Conservation (phyloP, 2,888 invertebrate species). For the Drosophila conformis region DNA sequence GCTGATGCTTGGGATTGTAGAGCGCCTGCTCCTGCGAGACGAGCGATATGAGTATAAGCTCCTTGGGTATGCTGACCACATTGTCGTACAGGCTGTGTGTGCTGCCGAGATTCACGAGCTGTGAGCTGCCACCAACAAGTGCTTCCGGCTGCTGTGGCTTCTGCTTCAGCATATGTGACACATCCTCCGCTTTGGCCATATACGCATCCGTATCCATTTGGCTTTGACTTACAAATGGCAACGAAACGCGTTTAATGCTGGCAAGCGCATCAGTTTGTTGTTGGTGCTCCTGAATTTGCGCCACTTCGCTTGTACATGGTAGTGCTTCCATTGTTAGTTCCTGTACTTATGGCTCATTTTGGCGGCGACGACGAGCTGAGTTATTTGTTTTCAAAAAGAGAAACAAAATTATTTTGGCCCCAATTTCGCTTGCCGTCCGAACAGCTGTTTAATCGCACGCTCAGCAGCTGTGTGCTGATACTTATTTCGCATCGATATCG, state of each 20-base stretch:
- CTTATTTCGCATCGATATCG: conserved; percentile 16
- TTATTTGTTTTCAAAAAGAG: conserved; percentile 38
- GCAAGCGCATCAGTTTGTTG: conserved; percentile 33
- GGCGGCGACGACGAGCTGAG: conserved; percentile 18
- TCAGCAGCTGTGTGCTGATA: conserved; percentile 30
- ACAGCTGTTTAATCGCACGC: conserved; percentile 59
- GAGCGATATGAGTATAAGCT: conserved; percentile 78
- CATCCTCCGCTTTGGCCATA: conserved; percentile 30
- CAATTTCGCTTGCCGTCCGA: conserved; percentile 29
- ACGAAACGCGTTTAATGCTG: conserved; percentile 47
- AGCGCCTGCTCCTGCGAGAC: conserved; percentile 81
- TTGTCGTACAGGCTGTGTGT: conserved; percentile 65
- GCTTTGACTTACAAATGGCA: conserved; percentile 39
- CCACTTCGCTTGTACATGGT: conserved; percentile 47
- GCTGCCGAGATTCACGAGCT: conserved; percentile 66
- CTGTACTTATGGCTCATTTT: conserved; percentile 39
- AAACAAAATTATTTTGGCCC: conserved; percentile 22
- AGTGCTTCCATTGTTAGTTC: conserved; percentile 58
- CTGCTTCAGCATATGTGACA: conserved; percentile 41
- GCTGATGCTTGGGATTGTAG: conserved; percentile 82
- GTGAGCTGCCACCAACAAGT: conserved; percentile 22
- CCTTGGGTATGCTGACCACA: conserved; percentile 73
- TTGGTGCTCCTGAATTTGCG: conserved; percentile 37
- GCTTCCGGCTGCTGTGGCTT: conserved; percentile 42
- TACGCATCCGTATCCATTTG: conserved; percentile 24